Evolutionary conservation across 2,797 vertebrate species (phyloP).

Genomic region (Sebastiscus tertius): DNA sequence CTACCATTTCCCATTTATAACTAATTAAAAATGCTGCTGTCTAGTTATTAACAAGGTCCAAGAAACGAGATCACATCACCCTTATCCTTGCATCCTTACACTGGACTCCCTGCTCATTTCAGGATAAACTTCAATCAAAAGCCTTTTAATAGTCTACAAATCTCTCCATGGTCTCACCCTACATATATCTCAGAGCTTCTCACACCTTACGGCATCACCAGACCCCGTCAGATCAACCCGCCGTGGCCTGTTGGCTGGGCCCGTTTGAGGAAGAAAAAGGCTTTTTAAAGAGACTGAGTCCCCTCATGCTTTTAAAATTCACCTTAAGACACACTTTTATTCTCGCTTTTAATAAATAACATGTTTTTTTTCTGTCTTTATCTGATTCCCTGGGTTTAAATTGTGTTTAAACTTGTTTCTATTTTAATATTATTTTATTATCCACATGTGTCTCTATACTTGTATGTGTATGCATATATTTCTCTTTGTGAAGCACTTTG

Average conservation of each 20-base stretch:
- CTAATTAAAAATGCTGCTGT: neutral
- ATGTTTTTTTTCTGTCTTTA: too few relatives aligned
- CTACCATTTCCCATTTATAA: neutral
- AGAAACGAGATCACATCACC: neutral
- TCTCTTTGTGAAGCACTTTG: neutral
- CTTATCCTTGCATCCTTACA: neutral
- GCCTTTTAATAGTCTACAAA: neutral
- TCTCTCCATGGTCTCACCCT: neutral
- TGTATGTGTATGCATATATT: neutral
- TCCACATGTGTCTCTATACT: neutral
- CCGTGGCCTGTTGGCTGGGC: too few relatives aligned
- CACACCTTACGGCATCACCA: too few relatives aligned
- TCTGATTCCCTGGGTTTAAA: too few relatives aligned
- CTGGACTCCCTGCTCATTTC: neutral
- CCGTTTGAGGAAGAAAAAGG: too few relatives aligned
- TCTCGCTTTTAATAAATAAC: too few relatives aligned
- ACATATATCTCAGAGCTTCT: too few relatives aligned
- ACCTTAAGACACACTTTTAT: neutral
- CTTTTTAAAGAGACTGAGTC: too few relatives aligned
- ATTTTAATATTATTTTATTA: neutral
- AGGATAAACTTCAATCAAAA: neutral
- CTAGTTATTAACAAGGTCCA: neutral
- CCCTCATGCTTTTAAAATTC: neutral
- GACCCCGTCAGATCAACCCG: accelerated
- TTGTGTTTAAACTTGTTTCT: too few relatives aligned